Evolutionary conservation across 2,113 vertebrate genomes (phyloP).

Genomic region (Vicugna pacos): DNA sequence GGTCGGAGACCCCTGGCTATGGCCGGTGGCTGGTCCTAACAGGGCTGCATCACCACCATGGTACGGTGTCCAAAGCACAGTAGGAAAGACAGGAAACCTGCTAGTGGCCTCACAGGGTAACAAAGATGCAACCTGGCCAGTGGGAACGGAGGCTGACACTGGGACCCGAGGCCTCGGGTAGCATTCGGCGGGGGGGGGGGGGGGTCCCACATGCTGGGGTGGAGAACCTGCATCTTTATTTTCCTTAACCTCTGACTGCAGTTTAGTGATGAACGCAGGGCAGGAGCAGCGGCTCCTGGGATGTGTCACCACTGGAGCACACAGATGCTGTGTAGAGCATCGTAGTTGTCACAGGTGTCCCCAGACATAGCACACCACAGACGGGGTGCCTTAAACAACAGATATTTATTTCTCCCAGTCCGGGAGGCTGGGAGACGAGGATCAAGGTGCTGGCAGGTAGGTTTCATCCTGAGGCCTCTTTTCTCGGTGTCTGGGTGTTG

Average conservation of each 20-base stretch:
- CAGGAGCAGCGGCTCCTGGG: background rate
- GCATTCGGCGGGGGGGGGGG: background rate
- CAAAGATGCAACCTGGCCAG: background rate
- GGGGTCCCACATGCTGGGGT: background rate
- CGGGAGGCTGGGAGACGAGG: background rate
- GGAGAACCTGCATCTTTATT: background rate
- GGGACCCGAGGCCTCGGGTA: background rate
- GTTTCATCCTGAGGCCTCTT: background rate
- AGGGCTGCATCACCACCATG: rapidly evolving
- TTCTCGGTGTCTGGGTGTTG: rapidly evolving
- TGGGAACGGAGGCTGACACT: rapidly evolving
- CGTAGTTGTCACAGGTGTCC: background rate
- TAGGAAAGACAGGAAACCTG: background rate
- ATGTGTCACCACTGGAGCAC: rapidly evolving
- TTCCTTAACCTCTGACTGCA: background rate
- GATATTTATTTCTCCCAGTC: background rate
- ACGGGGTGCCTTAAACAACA: background rate
- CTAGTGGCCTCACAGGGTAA: background rate
- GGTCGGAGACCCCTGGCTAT: background rate
- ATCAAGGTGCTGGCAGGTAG: background rate
- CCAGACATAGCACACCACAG: too few species aligned
- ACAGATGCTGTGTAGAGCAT: rapidly evolving
- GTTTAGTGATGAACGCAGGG: rapidly evolving
- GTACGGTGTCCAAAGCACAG: background rate
- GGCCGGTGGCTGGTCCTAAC: background rate